Percentiles rank a stretch among this genome's conserved stretches.
These are phyloP conservation scores for Pristis pectinata DNA, from an alignment of 2,797 vertebrate genomes.

Conservation along the genomic window DNA sequence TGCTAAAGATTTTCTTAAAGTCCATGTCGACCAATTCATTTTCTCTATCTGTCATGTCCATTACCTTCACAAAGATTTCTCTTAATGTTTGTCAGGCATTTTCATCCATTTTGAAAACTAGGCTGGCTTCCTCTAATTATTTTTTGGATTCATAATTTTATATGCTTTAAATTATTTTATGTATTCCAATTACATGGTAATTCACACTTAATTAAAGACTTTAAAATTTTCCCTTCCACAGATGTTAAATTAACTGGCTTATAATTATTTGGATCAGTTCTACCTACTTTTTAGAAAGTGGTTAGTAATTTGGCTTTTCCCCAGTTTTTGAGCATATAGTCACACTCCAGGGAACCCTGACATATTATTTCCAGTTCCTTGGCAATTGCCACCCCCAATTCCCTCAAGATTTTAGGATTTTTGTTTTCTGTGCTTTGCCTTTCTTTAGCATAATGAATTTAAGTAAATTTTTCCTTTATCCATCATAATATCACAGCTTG, in stretches of 20 bases:
- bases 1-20: not conserved
- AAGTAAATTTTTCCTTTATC: not conserved
- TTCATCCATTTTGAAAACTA: not conserved
- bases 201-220: not conserved
- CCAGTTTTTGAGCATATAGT: not conserved
- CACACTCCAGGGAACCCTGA: not conserved
- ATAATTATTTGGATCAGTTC: not conserved
- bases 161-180: not conserved
- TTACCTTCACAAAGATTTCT: not conserved
- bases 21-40: not conserved
- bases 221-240: not conserved
- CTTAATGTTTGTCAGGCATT: not conserved
- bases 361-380: not conserved
- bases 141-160: no score
- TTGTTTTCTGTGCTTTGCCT: not conserved
- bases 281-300: not conserved
- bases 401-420: not conserved
- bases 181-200: not conserved
- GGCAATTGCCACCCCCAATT: no score
- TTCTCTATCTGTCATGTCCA: not conserved
- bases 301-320: not conserved
- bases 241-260: not conserved
- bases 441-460: not conserved
- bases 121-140: not conserved
- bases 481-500: not conserved